Conservation (phyloP, 2,888 invertebrate genomes). For the Thereva unica region DNA sequence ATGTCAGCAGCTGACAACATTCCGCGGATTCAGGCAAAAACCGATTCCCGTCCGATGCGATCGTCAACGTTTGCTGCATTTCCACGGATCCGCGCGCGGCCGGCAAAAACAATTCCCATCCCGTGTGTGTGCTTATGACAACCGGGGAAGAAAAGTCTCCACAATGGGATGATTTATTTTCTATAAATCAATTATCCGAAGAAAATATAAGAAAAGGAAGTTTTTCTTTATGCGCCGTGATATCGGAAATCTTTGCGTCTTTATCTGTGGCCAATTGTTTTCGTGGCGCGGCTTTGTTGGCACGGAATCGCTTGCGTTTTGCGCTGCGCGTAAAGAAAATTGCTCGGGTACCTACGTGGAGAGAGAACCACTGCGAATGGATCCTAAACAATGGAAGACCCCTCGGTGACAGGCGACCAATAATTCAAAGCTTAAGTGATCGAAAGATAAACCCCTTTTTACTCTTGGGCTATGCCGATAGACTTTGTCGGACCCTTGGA, state of each 20-base stretch:
- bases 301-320: slow-evolving; percentile 7
- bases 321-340: neutral
- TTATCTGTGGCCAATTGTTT: slow-evolving; percentile 19
- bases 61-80: neutral
- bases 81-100: neutral
- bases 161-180: slow-evolving; percentile 44
- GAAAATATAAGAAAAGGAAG: slow-evolving; percentile 27
- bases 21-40: slow-evolving; percentile 42
- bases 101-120: slow-evolving; percentile 17
- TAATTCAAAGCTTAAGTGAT: slow-evolving; percentile 23
- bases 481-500: neutral
- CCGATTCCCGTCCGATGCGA: neutral
- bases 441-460: slow-evolving; percentile 1
- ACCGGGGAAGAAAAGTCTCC: slow-evolving; percentile 16
- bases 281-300: neutral
- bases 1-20: slow-evolving; percentile 45
- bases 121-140: slow-evolving; percentile 13
- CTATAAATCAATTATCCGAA: slow-evolving; percentile 45
- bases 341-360: neutral
- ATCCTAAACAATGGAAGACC: slow-evolving; percentile 21
- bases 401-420: slow-evolving; percentile 12
- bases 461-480: neutral
- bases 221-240: slow-evolving; percentile 4
- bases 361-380: neutral
- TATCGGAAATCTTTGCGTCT: slow-evolving; percentile 30